These are phyloP conservation scores for Cheirogaleus medius DNA, from an alignment of 2,113 vertebrate species.

Conservation along the genomic window DNA sequence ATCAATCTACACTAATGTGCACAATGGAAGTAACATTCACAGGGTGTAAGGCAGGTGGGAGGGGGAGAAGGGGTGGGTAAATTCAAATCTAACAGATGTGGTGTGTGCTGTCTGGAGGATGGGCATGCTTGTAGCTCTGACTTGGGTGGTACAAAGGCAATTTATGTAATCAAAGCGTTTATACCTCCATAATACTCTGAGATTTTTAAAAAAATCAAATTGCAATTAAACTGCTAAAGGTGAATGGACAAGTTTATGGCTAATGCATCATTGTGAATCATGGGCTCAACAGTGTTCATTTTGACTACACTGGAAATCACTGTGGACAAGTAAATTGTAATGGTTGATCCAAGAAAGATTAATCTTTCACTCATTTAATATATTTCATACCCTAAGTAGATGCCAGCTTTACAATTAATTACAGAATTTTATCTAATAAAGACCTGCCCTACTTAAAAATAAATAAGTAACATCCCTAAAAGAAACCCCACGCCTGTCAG, in stretches of 20 bases:
- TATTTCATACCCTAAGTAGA: background rate
- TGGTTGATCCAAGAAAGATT: background rate
- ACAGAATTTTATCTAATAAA: background rate
- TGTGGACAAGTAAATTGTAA: background rate
- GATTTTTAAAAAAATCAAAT: background rate
- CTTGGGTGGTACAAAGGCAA: too few species aligned
- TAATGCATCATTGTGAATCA: background rate
- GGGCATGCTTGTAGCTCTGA: too few species aligned
- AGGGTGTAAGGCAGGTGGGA: too few species aligned
- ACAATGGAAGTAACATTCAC: too few species aligned
- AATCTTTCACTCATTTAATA: background rate
- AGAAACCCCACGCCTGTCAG: background rate
- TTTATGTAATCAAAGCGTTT: too few species aligned
- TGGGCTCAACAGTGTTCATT: background rate
- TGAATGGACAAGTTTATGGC: background rate
- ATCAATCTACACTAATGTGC: too few species aligned
- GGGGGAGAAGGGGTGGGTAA: too few species aligned
- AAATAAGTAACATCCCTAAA: background rate
- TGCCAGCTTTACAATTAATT: background rate
- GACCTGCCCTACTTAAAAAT: background rate
- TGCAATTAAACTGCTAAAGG: background rate
- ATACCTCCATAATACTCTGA: too few species aligned
- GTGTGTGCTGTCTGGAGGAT: too few species aligned
- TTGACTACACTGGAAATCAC: background rate
- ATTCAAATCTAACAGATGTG: too few species aligned